Conservation (phyloP, 2,888 invertebrate species). For the Leptinotarsa haldemani region DNA sequence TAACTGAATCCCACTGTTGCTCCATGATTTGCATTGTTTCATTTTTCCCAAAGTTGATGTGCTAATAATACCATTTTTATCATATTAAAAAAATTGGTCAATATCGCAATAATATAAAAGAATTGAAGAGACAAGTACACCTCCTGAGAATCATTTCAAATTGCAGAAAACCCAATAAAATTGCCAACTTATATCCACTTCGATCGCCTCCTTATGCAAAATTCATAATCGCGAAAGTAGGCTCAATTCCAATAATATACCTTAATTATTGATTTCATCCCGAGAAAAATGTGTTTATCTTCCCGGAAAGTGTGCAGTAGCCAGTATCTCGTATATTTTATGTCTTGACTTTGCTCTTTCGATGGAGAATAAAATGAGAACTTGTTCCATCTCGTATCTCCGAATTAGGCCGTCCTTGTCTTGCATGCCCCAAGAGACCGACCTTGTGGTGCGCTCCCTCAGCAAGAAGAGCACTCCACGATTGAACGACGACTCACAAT, state of each 20-base stretch:
- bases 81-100: background rate
- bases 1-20: no score
- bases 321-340: conserved; percentile 63
- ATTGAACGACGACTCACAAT: background rate
- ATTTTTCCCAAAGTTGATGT: no score
- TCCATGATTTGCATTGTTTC: no score
- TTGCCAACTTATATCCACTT: conserved; percentile 31
- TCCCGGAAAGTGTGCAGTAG: conserved; percentile 55
- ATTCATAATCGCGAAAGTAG: conserved; percentile 31
- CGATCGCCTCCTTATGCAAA: conserved; percentile 37
- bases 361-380: conserved; percentile 57
- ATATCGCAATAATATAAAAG: background rate
- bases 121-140: background rate
- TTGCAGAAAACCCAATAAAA: conserved; percentile 32
- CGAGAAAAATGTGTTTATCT: conserved; percentile 50
- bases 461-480: background rate
- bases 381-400: conserved; percentile 53
- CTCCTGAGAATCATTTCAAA: conserved; percentile 6
- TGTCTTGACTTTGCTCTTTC: conserved; percentile 58
- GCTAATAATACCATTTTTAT: background rate
- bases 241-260: conserved; percentile 37
- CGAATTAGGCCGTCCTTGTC: conserved; percentile 48
- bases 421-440: conserved; percentile 38
- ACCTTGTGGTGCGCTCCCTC: background rate
- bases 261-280: conserved; percentile 45